Percentiles rank a stretch among this genome's conserved stretches.
Evolutionary conservation across 2,888 invertebrate species (phyloP).

Genomic region (Lapara coniferarum): DNA sequence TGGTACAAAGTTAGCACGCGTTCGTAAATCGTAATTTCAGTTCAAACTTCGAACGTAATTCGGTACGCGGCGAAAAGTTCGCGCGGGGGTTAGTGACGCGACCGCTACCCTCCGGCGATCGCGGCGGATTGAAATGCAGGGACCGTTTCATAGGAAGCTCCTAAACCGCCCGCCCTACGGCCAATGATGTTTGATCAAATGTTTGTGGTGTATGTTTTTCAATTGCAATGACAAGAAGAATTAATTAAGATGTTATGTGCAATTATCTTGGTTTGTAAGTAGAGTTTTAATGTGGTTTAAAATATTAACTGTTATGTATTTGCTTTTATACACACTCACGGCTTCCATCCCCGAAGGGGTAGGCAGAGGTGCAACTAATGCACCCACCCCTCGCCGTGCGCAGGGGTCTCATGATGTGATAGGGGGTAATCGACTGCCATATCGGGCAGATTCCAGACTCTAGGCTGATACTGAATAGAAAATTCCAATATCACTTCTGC

Average conservation of each 20-base stretch:
- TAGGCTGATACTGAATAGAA: too few relatives aligned
- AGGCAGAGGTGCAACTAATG: too few relatives aligned
- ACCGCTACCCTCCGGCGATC: constrained; percentile 27
- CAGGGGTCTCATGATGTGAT: too few relatives aligned
- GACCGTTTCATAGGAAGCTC: constrained; percentile 25
- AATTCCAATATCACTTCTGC: too few relatives aligned
- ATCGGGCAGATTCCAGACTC: too few relatives aligned
- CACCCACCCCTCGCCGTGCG: too few relatives aligned
- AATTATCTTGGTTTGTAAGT: neutral
- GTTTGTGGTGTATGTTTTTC: neutral
- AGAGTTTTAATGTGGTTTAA: too few relatives aligned
- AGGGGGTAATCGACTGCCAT: too few relatives aligned
- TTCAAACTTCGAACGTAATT: constrained; percentile 6
- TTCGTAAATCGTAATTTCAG: neutral
- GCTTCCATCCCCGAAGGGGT: too few relatives aligned
- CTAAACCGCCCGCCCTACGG: constrained; percentile 30
- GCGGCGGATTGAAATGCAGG: constrained; percentile 31
- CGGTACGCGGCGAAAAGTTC: constrained; percentile 24
- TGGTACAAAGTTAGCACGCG: constrained; percentile 10
- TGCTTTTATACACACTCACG: too few relatives aligned
- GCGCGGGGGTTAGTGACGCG: constrained; percentile 29
- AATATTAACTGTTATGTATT: too few relatives aligned
- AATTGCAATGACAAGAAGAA: neutral
- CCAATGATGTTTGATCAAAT: constrained; percentile 27
- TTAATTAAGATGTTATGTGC: neutral